phyloP scores from a whole-genome alignment of 2,797 vertebrate species.

The Urosaurus nigricauda region DNA sequence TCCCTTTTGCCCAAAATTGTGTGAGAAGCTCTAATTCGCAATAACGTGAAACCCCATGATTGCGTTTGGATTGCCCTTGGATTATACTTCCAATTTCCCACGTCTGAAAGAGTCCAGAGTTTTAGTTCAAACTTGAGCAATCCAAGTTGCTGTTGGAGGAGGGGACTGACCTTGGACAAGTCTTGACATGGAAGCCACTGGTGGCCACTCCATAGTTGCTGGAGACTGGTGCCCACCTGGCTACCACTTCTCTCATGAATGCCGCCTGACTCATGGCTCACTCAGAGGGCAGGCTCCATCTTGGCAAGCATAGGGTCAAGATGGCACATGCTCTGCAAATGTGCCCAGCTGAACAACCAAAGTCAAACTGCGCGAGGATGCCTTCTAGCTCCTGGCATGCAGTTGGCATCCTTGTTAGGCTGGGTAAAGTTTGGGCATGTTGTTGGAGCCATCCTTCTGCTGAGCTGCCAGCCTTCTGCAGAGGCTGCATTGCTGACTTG shows the following conservation, averaged over 20 bases:
- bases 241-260: too few relatives aligned
- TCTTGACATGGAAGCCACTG: too few relatives aligned
- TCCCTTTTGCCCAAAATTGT: too few relatives aligned
- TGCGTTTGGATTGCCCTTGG: too few relatives aligned
- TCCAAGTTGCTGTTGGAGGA: too few relatives aligned
- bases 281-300: not conserved
- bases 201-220: not conserved
- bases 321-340: not conserved
- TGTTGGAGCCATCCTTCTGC: not conserved
- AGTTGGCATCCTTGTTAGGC: not conserved
- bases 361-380: not conserved
- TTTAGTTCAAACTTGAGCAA: too few relatives aligned
- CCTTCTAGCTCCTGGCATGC: not conserved
- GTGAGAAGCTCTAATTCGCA: too few relatives aligned
- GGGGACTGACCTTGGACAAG: too few relatives aligned
- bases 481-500: not conserved
- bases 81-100: too few relatives aligned
- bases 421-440: not conserved
- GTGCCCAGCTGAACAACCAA: not conserved
- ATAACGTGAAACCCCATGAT: too few relatives aligned
- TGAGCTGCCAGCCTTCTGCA: not conserved
- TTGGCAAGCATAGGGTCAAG: not conserved
- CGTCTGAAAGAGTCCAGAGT: too few relatives aligned
- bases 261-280: not conserved
- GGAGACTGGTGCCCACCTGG: not conserved